Percentiles rank a stretch among this genome's conserved stretches.
Evolutionary conservation across 2,888 invertebrate genomes (phyloP).

Genomic region (Pyrrhosoma nymphula): DNA sequence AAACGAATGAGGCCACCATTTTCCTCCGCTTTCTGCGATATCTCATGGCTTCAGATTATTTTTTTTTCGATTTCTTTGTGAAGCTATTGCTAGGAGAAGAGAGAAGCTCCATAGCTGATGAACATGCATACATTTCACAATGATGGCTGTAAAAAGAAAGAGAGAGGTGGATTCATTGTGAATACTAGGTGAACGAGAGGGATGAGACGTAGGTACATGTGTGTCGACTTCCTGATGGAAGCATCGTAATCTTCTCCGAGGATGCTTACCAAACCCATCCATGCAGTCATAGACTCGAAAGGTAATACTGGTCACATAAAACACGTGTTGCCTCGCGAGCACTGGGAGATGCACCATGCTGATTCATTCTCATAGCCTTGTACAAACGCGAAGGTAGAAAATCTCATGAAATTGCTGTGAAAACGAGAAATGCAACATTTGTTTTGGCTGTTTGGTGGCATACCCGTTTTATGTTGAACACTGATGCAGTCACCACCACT

Average conservation of each 20-base stretch:
- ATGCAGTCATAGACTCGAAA: neutral
- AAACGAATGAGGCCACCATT: too few relatives aligned
- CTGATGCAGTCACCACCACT: neutral
- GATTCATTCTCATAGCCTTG: neutral
- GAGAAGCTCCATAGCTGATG: too few relatives aligned
- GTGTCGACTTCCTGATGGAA: neutral
- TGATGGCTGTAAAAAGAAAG: too few relatives aligned
- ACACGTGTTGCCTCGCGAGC: neutral
- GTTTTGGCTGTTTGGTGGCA: neutral
- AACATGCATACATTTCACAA: too few relatives aligned
- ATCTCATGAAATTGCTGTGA: constrained; percentile 2
- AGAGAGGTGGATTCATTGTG: neutral
- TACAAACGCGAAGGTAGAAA: neutral
- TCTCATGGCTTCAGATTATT: too few relatives aligned
- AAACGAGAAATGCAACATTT: neutral
- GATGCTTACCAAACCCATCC: neutral
- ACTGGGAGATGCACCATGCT: neutral
- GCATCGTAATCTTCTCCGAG: neutral
- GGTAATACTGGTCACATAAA: neutral
- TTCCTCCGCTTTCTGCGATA: too few relatives aligned
- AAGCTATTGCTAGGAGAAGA: too few relatives aligned
- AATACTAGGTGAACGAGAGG: neutral
- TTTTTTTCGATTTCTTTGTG: too few relatives aligned
- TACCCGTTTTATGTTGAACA: neutral
- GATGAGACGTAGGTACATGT: too few relatives aligned